A percentile compares a stretch with the other conserved stretches of the same genome.
Evolutionary conservation across 2,113 vertebrate species (phyloP).

Genomic region (Amblyopsis rosae): DNA sequence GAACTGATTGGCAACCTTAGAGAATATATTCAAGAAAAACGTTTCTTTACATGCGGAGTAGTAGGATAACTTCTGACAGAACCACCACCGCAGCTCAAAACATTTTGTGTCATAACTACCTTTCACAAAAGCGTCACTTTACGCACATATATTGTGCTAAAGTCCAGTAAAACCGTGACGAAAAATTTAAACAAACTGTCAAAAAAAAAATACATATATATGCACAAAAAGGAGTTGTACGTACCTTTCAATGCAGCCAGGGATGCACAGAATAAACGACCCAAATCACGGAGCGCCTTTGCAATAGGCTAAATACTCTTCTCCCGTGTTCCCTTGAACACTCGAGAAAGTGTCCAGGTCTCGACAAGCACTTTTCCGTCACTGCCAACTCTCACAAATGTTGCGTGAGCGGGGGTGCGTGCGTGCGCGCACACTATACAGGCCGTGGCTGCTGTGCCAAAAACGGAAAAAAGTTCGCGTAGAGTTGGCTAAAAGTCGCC

Average conservation of each 20-base stretch:
- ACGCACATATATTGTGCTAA: neutral
- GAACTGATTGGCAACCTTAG: neutral
- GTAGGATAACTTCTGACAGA: neutral
- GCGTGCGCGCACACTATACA: no score
- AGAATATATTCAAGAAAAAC: neutral
- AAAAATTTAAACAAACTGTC: neutral
- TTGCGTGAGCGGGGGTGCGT: neutral
- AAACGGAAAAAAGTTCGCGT: neutral
- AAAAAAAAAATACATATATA: neutral
- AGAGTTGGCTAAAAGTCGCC: neutral
- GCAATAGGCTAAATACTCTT: neutral
- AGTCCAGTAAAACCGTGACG: neutral
- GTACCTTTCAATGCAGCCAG: constrained; percentile 53
- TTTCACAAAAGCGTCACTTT: neutral
- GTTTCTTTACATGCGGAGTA: neutral
- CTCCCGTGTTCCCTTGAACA: neutral
- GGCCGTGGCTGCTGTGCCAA: neutral
- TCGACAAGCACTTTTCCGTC: constrained; percentile 23
- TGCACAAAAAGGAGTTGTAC: constrained; percentile 4
- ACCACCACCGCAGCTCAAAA: neutral
- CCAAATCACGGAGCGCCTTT: neutral
- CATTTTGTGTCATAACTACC: neutral
- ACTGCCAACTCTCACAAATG: constrained; percentile 13
- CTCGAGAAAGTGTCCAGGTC: constrained; percentile 32
- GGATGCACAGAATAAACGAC: constrained; percentile 5